A percentile compares a stretch with the other conserved stretches of the same genome.
Evolutionary conservation across 2,888 invertebrate genomes (phyloP).

Genomic region (Ochlodes sylvanus): DNA sequence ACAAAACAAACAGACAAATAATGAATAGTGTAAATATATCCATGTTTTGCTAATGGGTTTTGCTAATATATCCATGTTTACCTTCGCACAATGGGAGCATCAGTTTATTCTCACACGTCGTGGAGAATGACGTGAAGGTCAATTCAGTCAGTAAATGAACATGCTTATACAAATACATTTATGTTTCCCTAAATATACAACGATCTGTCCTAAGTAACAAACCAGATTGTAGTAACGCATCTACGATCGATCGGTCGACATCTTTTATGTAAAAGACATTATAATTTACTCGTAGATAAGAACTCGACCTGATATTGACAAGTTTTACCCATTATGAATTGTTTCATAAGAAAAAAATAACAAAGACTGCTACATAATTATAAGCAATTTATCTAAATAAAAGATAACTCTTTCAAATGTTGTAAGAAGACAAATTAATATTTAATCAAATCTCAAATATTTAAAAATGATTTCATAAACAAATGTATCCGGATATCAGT

Average conservation of each 20-base stretch:
- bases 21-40: constrained; percentile 1
- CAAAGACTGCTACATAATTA: too few relatives aligned
- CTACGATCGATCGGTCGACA: too few relatives aligned
- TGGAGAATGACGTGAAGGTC: neutral
- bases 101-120: constrained; percentile 1
- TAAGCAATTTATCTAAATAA: too few relatives aligned
- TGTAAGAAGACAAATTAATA: neutral
- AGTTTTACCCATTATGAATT: too few relatives aligned
- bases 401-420: too few relatives aligned
- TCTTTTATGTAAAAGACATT: too few relatives aligned
- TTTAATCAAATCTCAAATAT: neutral
- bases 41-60: constrained; percentile 6
- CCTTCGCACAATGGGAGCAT: neutral
- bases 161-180: neutral
- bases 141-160: neutral
- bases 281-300: too few relatives aligned
- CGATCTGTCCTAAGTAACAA: too few relatives aligned
- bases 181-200: neutral
- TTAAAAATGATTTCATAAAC: neutral
- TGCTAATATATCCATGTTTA: neutral
- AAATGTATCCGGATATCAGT: neutral
- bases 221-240: too few relatives aligned
- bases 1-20: constrained; percentile 7
- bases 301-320: too few relatives aligned
- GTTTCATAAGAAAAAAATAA: too few relatives aligned